Conservation (phyloP, 2,888 invertebrate genomes). For the Adelphocoris suturalis region DNA sequence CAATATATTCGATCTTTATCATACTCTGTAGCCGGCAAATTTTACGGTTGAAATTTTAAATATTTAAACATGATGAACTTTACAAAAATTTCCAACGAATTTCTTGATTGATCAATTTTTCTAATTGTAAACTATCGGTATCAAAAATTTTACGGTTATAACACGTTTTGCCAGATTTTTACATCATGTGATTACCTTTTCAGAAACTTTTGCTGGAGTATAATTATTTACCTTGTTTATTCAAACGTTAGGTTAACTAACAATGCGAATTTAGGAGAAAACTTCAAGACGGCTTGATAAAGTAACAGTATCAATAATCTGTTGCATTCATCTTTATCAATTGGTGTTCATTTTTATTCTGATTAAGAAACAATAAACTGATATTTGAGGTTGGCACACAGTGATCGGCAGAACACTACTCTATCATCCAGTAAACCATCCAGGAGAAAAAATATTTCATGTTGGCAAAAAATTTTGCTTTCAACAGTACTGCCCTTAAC, state of each 20-base stretch:
- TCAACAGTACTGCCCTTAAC: too few relatives aligned
- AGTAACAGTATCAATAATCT: too few relatives aligned
- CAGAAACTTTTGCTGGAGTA: neutral
- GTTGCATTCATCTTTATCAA: too few relatives aligned
- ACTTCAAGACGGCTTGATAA: too few relatives aligned
- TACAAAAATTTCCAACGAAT: neutral
- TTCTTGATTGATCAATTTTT: neutral
- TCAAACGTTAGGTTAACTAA: too few relatives aligned
- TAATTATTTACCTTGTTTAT: too few relatives aligned
- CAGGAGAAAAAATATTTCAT: too few relatives aligned
- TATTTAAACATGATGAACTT: neutral
- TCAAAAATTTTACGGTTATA: neutral
- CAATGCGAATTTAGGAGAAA: too few relatives aligned
- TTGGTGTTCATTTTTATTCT: neutral
- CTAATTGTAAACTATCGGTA: neutral
- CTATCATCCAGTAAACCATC: too few relatives aligned
- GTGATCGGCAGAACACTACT: neutral
- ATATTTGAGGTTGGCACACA: neutral
- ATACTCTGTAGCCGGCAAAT: conserved; percentile 22
- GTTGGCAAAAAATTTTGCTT: too few relatives aligned
- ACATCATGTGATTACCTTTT: neutral
- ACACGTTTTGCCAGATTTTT: neutral
- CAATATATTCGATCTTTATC: conserved; percentile 1
- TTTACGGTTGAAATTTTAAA: neutral
- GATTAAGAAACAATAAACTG: neutral